Evolutionary conservation across 2,797 vertebrate genomes (phyloP), one percentile per base, ranked within the genome.

Genomic region (Sebastes kiyomatsui): DNA sequence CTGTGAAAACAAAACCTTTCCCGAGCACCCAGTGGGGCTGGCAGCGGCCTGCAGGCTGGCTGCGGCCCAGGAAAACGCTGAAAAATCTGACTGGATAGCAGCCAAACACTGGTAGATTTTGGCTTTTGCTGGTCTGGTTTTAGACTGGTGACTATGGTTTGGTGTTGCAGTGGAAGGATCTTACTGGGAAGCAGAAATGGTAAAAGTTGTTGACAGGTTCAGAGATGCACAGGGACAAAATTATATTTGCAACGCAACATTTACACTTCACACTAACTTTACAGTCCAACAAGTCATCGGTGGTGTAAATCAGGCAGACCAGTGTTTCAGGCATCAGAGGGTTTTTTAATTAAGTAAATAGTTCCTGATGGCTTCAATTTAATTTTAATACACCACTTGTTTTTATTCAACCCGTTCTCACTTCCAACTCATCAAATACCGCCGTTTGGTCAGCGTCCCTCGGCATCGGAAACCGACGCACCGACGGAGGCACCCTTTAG

Each of bases 1-100:
- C 74, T 56, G 55, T 72, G 77, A 81, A 90, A 88, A 80, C 79
- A 87, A 54, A 86, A 72, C 75, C 75, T 77, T 64, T 85, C 76
- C 75, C 46, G 68, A 82, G 88, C 83, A 54, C 80, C 83, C 83
- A 56, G 83, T 8, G 88, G 82, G 75, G 86, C 88, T 87, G 88
- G 85, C 83, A 82, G 7, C 72, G 64, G 85, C 82, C 88, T 1
- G 69, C 62, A 2, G 75, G 81, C 86, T 89, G 90, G 87, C 84
- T 16, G 84, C 3, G 4, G 79, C 64, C 84, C 86, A 89, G 86
- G 10, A 83, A 65, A 66, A 38, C 25, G n/a, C 73, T 72, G 79
- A 76, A 79, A 62, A 78, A 68, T 72, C 79, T 18, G 72, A 71
- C 68, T 89, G 87, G 87, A 83, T n/a, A 0, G 75, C 83, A 46